A percentile compares a stretch with the other conserved stretches of the same genome.
Conservation (phyloP, 2,888 invertebrate genomes). For the Watsonalla binaria region DNA sequence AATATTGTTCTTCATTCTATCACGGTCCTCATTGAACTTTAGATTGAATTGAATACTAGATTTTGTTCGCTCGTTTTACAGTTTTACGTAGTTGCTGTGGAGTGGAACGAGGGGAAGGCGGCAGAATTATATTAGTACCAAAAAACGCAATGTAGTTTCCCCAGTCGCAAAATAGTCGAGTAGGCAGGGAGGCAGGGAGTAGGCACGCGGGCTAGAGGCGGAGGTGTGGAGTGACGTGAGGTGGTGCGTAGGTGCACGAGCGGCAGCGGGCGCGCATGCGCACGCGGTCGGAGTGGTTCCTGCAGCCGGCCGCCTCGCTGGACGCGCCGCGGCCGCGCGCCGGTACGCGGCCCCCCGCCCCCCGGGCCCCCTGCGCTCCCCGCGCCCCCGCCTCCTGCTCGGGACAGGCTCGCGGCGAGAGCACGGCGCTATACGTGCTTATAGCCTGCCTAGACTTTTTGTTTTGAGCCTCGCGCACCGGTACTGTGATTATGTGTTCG, state of each 20-base stretch:
- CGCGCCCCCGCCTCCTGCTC: conserved; percentile 29
- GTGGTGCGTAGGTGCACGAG: conserved; percentile 90
- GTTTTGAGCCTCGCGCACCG: conserved; percentile 68
- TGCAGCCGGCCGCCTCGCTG: conserved; percentile 82
- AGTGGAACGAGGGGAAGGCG: no score
- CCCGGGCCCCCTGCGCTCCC: conserved; percentile 17
- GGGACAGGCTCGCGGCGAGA: conserved; percentile 49
- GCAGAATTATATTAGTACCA: no score
- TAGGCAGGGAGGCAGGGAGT: neutral
- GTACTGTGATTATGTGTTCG: conserved; percentile 66
- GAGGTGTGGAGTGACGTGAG: conserved; percentile 18
- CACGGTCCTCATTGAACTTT: no score
- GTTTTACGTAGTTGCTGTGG: no score
- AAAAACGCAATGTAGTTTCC: neutral
- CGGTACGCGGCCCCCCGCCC: conserved; percentile 52
- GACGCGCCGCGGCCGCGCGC: conserved; percentile 64
- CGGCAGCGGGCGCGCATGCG: conserved; percentile 97
- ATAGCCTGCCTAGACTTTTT: conserved; percentile 79
- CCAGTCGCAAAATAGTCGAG: no score
- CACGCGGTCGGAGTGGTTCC: conserved; percentile 98
- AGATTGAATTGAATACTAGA: no score
- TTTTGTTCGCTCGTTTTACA: no score
- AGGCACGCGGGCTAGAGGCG: conserved; percentile 16
- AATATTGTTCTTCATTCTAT: no score
- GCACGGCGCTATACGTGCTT: conserved; percentile 73